Base-by-base conservation (phyloP, 1,140 invertebrate genomes). In the Plectrocnemia conspersa region DNA sequence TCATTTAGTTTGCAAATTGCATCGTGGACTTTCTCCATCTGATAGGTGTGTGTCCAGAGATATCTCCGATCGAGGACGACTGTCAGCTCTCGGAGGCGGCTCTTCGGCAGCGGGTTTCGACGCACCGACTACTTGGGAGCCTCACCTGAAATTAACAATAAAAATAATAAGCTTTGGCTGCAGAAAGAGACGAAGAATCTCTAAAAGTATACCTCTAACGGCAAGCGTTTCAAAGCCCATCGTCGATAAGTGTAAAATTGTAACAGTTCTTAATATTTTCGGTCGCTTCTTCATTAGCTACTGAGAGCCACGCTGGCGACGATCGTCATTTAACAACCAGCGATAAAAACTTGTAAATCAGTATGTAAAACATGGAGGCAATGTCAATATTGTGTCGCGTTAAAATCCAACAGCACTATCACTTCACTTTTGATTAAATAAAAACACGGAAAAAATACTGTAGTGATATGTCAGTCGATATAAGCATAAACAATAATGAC, bases 351-450 rank as follows among this genome's bases (percentile, higher is more conserved):
- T 56, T 56, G 36, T 56, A 56, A 6, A 56, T 56, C 10, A 56
- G 16, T 49, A 56, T 56, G 36, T 40, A 56, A 49, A 48, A 56
- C 54, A 56, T 56, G 24, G 13, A 46, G 11, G 6, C 35, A 38
- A 38, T 13, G 13, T 38, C 18, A n/a, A n/a, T n/a, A n/a, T n/a
- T n/a, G n/a, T n/a, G n/a, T n/a, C n/a, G n/a, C n/a, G n/a, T n/a
- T n/a, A n/a, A n/a, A n/a, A n/a, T n/a, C n/a, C n/a, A n/a, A n/a
- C n/a, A n/a, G n/a, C n/a, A n/a, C n/a, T n/a, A n/a, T n/a, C n/a
- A n/a, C n/a, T n/a, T n/a, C n/a, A n/a, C n/a, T n/a, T n/a, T n/a
- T n/a, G n/a, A n/a, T n/a, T n/a, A n/a, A n/a, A n/a, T n/a, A n/a
- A n/a, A n/a, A n/a, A n/a, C n/a, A n/a, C n/a, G n/a, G n/a, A n/a